Evolutionary conservation across 2,113 vertebrate species (phyloP), one percentile per base, ranked within the genome.

Genomic region (Anarrhichthys ocellatus): DNA sequence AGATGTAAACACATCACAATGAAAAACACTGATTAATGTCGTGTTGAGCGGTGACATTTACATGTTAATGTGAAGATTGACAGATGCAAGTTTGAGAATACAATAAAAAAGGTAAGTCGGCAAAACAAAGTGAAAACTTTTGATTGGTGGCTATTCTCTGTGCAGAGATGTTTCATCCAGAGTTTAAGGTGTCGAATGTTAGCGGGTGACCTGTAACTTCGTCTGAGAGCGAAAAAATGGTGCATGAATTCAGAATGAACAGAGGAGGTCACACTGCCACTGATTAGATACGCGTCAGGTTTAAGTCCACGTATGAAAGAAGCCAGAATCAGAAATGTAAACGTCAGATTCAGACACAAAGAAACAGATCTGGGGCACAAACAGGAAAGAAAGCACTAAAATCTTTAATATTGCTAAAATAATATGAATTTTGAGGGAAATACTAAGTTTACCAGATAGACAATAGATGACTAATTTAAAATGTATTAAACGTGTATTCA

Each of bases 171-270:
- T 78, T 27, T 76, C 22, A 27, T 44, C 20, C 27, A 46, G 32
- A 34, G 38, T 63, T 36, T 62, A 27, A 27, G 27, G 42, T 20
- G 24, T 20, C 20, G 20, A 29, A 65, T 36, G 59, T 69, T 14
- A 50, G 1, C 24, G 14, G 76, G 66, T 54, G 32, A 29, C 29
- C 2, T 29, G 29, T 29, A 29, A 36, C 70, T 79, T 80, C 48
- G 42, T 22, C 40, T 50, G 48, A 6, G 9, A 69, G 56, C 24
- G 0, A 48, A 27, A 62, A 78, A 68, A 14, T 10, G 36, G 20
- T 44, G 62, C 69, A 20, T 0, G 2, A 70, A 46, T 34, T 72
- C 50, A 78, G 27, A 78, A 59, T 46, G 74, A 66, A 66, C 40
- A 13, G 42, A 32, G 2, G 46, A 65, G 40, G 24, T 77, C 27